Conservation (phyloP, 1,140 invertebrate genomes). For the Euwallacea similis region DNA sequence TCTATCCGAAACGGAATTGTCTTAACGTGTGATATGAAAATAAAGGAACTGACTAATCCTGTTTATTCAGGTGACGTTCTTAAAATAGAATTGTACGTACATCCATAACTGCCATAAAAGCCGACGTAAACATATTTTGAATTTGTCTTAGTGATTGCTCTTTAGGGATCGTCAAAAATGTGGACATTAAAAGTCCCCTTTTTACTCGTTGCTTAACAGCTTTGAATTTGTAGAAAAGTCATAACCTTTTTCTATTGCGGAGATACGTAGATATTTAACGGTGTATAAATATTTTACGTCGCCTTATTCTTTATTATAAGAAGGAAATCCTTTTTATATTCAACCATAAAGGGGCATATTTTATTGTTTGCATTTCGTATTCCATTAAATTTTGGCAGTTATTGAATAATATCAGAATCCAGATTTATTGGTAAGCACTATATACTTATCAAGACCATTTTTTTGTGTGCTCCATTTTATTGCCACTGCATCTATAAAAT, state of each 20-base stretch:
- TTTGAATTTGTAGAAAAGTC: conserved; percentile 31
- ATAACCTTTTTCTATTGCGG: conserved; percentile 33
- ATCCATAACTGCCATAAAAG: conserved; percentile 31
- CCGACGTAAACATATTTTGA: conserved; percentile 35
- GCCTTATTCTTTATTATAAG: conserved; percentile 32
- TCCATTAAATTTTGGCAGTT: conserved; percentile 33
- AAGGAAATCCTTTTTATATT: conserved; percentile 30
- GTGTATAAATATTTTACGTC: conserved; percentile 36
- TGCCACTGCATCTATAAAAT: neutral
- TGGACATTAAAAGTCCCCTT: conserved; percentile 26
- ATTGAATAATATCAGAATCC: conserved; percentile 30
- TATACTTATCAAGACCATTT: conserved; percentile 23
- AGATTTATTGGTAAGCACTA: conserved; percentile 26
- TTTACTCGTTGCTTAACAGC: conserved; percentile 9
- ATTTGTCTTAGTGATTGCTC: conserved; percentile 33
- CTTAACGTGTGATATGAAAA: neutral
- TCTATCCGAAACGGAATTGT: too few relatives aligned
- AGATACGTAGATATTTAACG: conserved; percentile 31
- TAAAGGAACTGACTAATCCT: neutral
- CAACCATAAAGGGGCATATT: conserved; percentile 25
- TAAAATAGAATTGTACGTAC: conserved; percentile 21
- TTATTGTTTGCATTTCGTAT: conserved; percentile 38
- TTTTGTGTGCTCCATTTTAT: neutral
- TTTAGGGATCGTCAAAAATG: conserved; percentile 29
- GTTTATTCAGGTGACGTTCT: conserved; percentile 26